Evolutionary conservation across 2,113 vertebrate genomes (phyloP).

Genomic region (Vanacampus margaritifer): DNA sequence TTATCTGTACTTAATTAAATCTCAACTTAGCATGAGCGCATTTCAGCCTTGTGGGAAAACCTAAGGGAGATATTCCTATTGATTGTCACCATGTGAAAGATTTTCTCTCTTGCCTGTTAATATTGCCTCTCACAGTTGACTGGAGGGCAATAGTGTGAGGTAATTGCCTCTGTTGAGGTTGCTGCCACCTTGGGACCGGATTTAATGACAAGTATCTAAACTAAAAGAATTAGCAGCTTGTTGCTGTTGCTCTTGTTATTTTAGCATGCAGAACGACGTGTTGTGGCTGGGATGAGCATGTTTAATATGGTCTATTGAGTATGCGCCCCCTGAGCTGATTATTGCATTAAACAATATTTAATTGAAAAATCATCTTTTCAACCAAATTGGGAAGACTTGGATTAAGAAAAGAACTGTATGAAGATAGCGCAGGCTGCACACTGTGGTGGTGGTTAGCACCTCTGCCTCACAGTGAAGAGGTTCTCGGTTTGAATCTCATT

Average conservation of each 20-base stretch:
- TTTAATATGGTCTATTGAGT: slow-evolving; percentile 18
- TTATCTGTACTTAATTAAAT: slow-evolving; percentile 2
- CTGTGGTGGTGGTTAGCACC: not conserved
- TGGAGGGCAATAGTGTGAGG: slow-evolving; percentile 18
- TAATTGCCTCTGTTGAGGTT: slow-evolving; percentile 56
- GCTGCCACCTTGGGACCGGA: slow-evolving; percentile 44
- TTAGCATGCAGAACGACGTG: slow-evolving; percentile 4
- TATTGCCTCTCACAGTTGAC: slow-evolving; percentile 39
- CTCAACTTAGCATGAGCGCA: not conserved
- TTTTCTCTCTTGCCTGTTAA: slow-evolving; percentile 32
- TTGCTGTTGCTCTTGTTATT: slow-evolving; percentile 28
- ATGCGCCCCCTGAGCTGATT: slow-evolving; percentile 11
- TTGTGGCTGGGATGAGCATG: slow-evolving; percentile 10
- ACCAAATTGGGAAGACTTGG: slow-evolving; percentile 11
- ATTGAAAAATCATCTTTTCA: slow-evolving; percentile 20
- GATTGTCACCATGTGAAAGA: slow-evolving; percentile 40
- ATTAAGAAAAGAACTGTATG: not conserved
- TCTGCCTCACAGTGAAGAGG: no score
- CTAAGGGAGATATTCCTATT: slow-evolving; percentile 23
- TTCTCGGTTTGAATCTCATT: no score
- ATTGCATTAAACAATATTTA: slow-evolving; percentile 24
- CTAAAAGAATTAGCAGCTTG: slow-evolving; percentile 36
- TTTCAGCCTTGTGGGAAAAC: slow-evolving; percentile 2
- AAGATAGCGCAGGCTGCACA: not conserved
- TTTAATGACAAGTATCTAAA: slow-evolving; percentile 41